Percentiles rank a stretch among this genome's conserved stretches.
phyloP scores from a whole-genome alignment of 1,140 invertebrate genomes.

The Schmidtea mediterranea region DNA sequence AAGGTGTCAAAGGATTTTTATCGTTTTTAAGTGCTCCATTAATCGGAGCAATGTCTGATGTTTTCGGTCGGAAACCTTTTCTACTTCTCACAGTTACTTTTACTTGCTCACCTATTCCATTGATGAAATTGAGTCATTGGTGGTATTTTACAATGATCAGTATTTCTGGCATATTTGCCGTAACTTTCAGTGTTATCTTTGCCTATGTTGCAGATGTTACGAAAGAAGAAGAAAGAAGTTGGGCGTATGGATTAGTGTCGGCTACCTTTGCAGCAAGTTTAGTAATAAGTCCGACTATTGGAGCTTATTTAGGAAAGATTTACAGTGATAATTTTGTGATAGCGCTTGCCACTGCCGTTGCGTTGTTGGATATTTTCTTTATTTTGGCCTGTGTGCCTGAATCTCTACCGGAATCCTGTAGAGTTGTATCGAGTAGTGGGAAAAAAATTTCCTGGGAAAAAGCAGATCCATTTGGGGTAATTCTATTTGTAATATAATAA shows the following conservation, averaged over 20 bases:
- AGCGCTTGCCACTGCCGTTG: slow-evolving; percentile 65
- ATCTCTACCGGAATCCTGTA: slow-evolving; percentile 52
- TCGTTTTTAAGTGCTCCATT: slow-evolving; percentile 85
- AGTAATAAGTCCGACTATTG: slow-evolving; percentile 79
- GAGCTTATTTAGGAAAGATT: slow-evolving; percentile 59
- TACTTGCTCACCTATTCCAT: slow-evolving; percentile 87
- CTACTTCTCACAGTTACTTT: slow-evolving; percentile 91
- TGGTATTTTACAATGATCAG: slow-evolving; percentile 99
- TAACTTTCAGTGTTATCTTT: slow-evolving; percentile 84
- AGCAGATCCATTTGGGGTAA: slow-evolving; percentile 81
- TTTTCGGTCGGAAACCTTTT: slow-evolving; percentile 92
- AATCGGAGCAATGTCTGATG: slow-evolving; percentile 80
- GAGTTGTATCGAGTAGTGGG: slow-evolving; percentile 16
- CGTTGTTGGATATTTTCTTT: slow-evolving; percentile 82
- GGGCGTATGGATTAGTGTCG: slow-evolving; percentile 82
- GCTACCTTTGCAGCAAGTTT: slow-evolving; percentile 93
- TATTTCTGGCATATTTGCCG: slow-evolving; percentile 87
- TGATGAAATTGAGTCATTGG: slow-evolving; percentile 95
- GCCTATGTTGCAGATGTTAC: slow-evolving; percentile 99
- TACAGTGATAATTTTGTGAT: slow-evolving; percentile 79
- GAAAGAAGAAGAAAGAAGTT: slow-evolving; percentile 68
- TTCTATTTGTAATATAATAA: slow-evolving; percentile 14
- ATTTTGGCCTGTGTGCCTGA: slow-evolving; percentile 90
- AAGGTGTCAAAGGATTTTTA: slow-evolving; percentile 81
- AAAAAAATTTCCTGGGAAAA: slow-evolving; percentile 44